These are phyloP conservation scores for Drosophila falleni DNA, from an alignment of 2,888 invertebrate genomes.

Conservation along the genomic window DNA sequence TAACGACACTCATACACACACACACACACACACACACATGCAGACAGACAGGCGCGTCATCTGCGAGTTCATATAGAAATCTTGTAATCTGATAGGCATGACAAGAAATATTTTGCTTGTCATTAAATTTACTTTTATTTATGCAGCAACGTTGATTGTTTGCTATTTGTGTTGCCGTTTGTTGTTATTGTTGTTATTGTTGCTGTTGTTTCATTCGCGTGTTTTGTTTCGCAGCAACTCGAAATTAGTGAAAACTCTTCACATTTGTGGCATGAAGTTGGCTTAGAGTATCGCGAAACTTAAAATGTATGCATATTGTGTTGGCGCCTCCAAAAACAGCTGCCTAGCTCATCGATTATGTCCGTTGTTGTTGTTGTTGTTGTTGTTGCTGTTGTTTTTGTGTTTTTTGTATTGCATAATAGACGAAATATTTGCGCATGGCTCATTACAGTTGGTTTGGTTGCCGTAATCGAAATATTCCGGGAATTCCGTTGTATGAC, in stretches of 20 bases:
- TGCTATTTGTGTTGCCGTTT: conserved; percentile 46
- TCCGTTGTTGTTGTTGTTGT: conserved; percentile 41
- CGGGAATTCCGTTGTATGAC: conserved; percentile 58
- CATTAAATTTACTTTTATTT: conserved; percentile 82
- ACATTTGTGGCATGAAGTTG: conserved; percentile 72
- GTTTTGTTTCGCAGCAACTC: conserved; percentile 76
- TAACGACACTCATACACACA: conserved; percentile 65
- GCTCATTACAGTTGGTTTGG: conserved; percentile 73
- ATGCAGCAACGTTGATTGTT: conserved; percentile 77
- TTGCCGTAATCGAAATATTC: conserved; percentile 74
- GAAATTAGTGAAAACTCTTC: conserved; percentile 80
- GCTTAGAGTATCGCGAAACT: conserved; percentile 51
- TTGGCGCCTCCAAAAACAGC: conserved; percentile 61
- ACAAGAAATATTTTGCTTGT: conserved; percentile 82
- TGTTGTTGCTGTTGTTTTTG: conserved; percentile 29
- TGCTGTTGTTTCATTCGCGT: conserved; percentile 64
- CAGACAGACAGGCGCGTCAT: conserved; percentile 64
- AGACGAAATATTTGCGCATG: conserved; percentile 79
- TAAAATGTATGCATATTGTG: conserved; percentile 72
- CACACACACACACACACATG: conserved; percentile 40
- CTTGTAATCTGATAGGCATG: conserved; percentile 81
- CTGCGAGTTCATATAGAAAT: conserved; percentile 76
- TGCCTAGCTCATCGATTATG: not conserved
- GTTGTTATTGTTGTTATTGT: conserved; percentile 44
- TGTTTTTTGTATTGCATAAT: conserved; percentile 61